A percentile compares a stretch with the other conserved stretches of the same genome.
phyloP scores from a whole-genome alignment of 2,797 vertebrate genomes.

The Notolepis coatsorum region DNA sequence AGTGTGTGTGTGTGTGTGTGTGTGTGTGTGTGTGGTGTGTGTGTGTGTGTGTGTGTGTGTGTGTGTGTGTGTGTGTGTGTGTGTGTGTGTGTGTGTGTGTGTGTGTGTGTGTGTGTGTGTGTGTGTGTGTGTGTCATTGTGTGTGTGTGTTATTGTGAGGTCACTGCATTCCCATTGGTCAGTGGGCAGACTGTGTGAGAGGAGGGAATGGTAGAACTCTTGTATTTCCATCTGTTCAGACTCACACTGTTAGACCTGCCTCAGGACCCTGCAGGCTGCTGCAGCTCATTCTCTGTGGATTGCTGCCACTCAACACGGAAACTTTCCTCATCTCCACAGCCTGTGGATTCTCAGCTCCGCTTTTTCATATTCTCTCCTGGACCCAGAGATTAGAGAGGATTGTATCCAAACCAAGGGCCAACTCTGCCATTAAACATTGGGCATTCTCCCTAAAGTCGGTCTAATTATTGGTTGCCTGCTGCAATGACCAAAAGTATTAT shows the following conservation, averaged over 20 bases:
- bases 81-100: slow-evolving; percentile 86
- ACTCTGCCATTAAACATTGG: slow-evolving; percentile 3
- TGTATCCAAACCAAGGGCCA: not conserved
- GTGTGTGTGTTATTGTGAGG: slow-evolving; percentile 88
- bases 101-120: slow-evolving; percentile 75
- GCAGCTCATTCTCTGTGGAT: slow-evolving; percentile 63
- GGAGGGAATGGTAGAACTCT: slow-evolving; percentile 85
- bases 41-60: slow-evolving; percentile 87
- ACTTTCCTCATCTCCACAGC: slow-evolving; percentile 33
- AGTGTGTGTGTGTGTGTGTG: slow-evolving; percentile 63
- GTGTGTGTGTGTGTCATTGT: slow-evolving; percentile 87
- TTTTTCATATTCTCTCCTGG: slow-evolving; percentile 23
- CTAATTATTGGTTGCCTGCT: slow-evolving; percentile 16
- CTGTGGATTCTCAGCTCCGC: slow-evolving; percentile 35
- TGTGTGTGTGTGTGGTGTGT: slow-evolving; percentile 84
- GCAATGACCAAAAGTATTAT: slow-evolving; percentile 30
- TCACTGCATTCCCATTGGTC: slow-evolving; percentile 82
- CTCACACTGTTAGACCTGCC: slow-evolving; percentile 85
- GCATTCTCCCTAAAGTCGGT: slow-evolving; percentile 14
- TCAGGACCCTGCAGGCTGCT: slow-evolving; percentile 81
- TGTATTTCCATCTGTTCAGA: slow-evolving; percentile 89
- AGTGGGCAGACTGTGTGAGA: slow-evolving; percentile 64
- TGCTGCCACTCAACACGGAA: slow-evolving; percentile 70
- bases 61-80: too few species aligned
- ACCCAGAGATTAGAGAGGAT: slow-evolving; percentile 36